Evolutionary conservation across 2,797 vertebrate genomes (phyloP).

Genomic region (Capromys pilorides): DNA sequence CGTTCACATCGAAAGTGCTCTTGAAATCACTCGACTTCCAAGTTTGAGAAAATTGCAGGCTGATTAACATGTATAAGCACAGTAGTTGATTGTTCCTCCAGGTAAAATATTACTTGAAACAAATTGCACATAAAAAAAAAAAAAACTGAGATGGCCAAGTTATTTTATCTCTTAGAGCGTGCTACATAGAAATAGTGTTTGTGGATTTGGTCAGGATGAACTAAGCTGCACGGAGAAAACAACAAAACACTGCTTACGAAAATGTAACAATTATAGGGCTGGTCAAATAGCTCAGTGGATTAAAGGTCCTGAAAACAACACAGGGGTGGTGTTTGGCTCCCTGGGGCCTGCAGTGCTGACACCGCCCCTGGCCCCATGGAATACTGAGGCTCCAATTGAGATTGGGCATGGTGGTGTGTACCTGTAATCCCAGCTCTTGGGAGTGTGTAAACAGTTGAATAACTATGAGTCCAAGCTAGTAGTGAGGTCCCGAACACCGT

Average conservation of each 20-base stretch:
- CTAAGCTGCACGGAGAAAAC: neutral
- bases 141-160: neutral
- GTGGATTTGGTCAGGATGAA: neutral
- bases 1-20: conserved; percentile 39
- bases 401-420: too few species aligned
- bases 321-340: too few species aligned
- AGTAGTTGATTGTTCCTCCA: neutral
- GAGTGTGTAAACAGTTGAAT: too few species aligned
- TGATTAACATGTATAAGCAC: neutral
- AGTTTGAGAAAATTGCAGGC: neutral
- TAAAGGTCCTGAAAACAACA: too few species aligned
- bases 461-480: too few species aligned
- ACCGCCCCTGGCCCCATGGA: too few species aligned
- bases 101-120: conserved; percentile 18
- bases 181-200: neutral
- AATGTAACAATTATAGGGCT: neutral
- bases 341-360: too few species aligned
- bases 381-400: too few species aligned
- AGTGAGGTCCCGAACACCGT: too few species aligned
- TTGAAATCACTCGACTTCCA: neutral
- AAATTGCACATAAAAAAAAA: neutral
- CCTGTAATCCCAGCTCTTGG: too few species aligned
- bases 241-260: neutral
- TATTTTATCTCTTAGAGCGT: neutral
- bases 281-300: too few species aligned